A percentile compares a stretch with the other conserved stretches of the same genome.
phyloP scores from a whole-genome alignment of 2,888 invertebrate species.

The Thera britannica region DNA sequence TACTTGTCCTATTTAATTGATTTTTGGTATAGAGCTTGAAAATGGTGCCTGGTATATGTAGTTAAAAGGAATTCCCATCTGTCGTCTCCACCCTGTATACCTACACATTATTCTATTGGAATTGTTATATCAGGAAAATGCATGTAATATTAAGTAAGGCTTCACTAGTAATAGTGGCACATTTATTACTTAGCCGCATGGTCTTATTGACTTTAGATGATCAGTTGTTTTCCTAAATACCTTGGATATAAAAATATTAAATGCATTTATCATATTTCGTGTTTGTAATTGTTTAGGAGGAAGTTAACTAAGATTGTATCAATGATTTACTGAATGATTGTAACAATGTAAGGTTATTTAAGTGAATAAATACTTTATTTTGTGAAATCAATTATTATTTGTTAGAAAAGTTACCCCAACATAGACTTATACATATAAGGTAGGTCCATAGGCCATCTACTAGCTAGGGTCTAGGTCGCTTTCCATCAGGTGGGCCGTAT shows the following conservation, averaged over 20 bases:
- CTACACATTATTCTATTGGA: slow-evolving; percentile 10
- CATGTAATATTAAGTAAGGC: background rate
- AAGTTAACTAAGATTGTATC: slow-evolving; percentile 62
- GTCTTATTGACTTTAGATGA: background rate
- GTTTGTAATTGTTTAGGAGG: slow-evolving; percentile 52
- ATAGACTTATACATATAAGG: background rate
- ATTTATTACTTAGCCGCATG: background rate
- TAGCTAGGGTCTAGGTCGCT: too few relatives aligned
- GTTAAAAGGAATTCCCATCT: too few relatives aligned
- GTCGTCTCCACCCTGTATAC: background rate
- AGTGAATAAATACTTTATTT: slow-evolving; percentile 76
- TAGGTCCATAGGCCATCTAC: background rate
- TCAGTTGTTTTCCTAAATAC: slow-evolving; percentile 16
- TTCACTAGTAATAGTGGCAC: slow-evolving; percentile 3
- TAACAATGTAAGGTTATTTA: slow-evolving; percentile 78
- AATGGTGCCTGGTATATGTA: too few relatives aligned
- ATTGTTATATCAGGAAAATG: slow-evolving; percentile 16
- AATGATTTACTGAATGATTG: slow-evolving; percentile 70
- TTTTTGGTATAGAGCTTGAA: too few relatives aligned
- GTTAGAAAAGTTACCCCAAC: background rate
- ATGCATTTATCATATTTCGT: slow-evolving; percentile 71
- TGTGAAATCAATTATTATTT: slow-evolving; percentile 52
- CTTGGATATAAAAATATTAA: slow-evolving; percentile 37
- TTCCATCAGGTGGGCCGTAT: too few relatives aligned
- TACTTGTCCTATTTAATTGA: too few relatives aligned